phyloP scores from a whole-genome alignment of 2,797 vertebrate genomes.

The Microctenopoma lineatum region DNA sequence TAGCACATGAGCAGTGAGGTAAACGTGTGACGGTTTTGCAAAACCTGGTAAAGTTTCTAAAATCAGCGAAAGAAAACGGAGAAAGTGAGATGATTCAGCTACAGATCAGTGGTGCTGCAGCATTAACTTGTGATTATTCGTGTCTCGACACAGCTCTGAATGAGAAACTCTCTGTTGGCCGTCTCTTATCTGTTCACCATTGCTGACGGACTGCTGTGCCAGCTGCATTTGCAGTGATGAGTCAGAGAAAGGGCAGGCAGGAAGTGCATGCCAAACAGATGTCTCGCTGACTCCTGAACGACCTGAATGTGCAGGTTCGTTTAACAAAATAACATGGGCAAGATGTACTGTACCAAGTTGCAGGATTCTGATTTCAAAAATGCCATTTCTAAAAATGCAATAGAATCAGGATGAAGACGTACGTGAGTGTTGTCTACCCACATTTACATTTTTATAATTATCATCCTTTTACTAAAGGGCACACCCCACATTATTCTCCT shows the following conservation, averaged over 20 bases:
- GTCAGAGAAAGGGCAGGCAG: slow-evolving; percentile 45
- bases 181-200: slow-evolving; percentile 24
- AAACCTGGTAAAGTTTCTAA: not conserved
- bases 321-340: not conserved
- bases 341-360: not conserved
- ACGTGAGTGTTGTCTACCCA: not conserved
- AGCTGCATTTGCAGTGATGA: slow-evolving; percentile 35
- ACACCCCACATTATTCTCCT: not conserved
- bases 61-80: slow-evolving; percentile 1
- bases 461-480: not conserved
- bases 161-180: slow-evolving; percentile 23
- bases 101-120: slow-evolving; percentile 7
- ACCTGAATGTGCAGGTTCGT: slow-evolving; percentile 2
- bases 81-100: slow-evolving; percentile 1
- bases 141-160: slow-evolving; percentile 28
- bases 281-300: slow-evolving; percentile 12
- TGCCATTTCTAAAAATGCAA: not conserved
- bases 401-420: not conserved
- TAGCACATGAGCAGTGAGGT: slow-evolving; percentile 7
- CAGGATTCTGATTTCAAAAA: not conserved
- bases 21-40: slow-evolving; percentile 11
- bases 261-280: slow-evolving; percentile 38
- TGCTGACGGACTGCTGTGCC: slow-evolving; percentile 20
- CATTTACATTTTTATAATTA: not conserved
- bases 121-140: slow-evolving; percentile 22